These are phyloP conservation scores for Ptilodon capucinus DNA, from an alignment of 2,888 invertebrate genomes.

Conservation along the genomic window DNA sequence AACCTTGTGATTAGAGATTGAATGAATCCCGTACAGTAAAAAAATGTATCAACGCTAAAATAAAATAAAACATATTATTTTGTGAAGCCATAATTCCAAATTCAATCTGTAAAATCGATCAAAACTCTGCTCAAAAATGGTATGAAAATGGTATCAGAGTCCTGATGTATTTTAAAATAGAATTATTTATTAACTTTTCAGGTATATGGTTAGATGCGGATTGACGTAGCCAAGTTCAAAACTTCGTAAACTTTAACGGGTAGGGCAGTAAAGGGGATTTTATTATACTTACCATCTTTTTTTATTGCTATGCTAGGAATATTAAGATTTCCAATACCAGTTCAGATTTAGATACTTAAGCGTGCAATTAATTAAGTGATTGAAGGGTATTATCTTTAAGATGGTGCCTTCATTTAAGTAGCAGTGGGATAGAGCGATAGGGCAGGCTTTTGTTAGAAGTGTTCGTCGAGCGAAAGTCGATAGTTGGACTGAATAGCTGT, in stretches of 20 bases:
- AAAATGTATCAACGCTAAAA: no score
- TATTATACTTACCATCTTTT: not conserved
- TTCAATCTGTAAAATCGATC: not conserved
- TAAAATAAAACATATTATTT: not conserved
- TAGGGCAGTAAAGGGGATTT: not conserved
- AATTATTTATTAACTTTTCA: no score
- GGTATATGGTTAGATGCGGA: no score
- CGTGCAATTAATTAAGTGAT: conserved; percentile 8
- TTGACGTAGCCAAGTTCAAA: no score
- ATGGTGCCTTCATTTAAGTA: not conserved
- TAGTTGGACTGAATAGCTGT: conserved; percentile 30
- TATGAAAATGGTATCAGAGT: no score
- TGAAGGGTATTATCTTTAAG: conserved; percentile 2
- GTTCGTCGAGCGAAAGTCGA: conserved; percentile 40
- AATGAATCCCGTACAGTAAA: no score
- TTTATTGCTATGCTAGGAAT: no score
- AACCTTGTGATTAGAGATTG: no score
- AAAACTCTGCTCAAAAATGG: no score
- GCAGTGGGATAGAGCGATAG: conserved; percentile 9
- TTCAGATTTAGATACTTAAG: not conserved
- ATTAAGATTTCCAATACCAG: conserved; percentile 5
- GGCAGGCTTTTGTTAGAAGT: conserved; percentile 24
- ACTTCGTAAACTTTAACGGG: not conserved
- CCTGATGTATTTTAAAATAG: no score
- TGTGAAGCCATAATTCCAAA: not conserved